Evolutionary conservation across 2,113 vertebrate species (phyloP).

Genomic region (Aplodontia rufa): DNA sequence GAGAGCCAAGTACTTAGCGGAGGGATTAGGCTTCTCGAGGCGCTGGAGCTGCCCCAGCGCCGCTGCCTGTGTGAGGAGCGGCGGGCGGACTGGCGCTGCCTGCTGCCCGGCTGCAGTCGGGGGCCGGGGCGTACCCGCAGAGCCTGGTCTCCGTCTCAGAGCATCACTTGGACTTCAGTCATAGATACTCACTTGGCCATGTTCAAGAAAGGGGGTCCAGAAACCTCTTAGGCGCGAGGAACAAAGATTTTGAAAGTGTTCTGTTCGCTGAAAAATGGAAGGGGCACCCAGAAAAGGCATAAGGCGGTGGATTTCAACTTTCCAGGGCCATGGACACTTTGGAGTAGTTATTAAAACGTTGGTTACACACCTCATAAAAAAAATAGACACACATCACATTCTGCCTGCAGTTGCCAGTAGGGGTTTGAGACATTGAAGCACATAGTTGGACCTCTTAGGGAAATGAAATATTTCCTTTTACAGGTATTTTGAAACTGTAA

Average conservation of each 20-base stretch:
- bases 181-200: not conserved
- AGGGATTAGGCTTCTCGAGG: constrained; percentile 30
- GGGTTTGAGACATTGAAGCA: not conserved
- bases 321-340: not conserved
- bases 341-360: constrained; percentile 1
- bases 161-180: not conserved
- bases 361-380: constrained; percentile 32
- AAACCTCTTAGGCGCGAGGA: not conserved
- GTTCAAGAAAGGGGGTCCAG: not conserved
- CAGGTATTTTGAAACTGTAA: constrained; percentile 6
- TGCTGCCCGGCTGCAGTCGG: not conserved
- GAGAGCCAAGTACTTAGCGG: constrained; percentile 60
- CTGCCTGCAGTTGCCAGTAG: not conserved
- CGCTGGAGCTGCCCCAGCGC: constrained; percentile 55
- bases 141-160: not conserved
- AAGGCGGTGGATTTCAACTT: not conserved
- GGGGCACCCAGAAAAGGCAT: not conserved
- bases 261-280: not conserved
- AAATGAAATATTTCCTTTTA: constrained; percentile 16
- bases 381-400: not conserved
- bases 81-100: not conserved
- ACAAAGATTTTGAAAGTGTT: not conserved
- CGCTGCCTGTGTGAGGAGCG: not conserved
- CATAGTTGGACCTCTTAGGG: not conserved
- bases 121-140: fast-evolving